A percentile compares a stretch with the other conserved stretches of the same genome.
Evolutionary conservation across 2,888 invertebrate species (phyloP).

Genomic region (Eupithecia subumbrata): DNA sequence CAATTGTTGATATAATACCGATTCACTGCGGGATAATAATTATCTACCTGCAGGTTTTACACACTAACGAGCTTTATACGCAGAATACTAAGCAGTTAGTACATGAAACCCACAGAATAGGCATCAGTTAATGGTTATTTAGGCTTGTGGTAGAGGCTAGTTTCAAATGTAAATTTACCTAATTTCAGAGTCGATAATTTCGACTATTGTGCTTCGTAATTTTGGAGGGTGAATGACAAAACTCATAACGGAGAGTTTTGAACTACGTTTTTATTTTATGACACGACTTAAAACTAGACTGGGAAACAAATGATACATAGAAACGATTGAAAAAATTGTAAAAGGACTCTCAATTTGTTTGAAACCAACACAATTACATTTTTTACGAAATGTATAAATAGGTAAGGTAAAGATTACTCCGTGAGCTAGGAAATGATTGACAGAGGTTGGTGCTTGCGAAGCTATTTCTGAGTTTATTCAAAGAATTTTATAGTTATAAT

Average conservation of each 20-base stretch:
- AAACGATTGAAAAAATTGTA: background rate
- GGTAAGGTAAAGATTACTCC: background rate
- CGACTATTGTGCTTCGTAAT: conserved; percentile 28
- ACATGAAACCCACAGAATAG: conserved; percentile 7
- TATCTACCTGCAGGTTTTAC: conserved; percentile 30
- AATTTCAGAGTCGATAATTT: conserved; percentile 37
- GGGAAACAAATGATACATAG: background rate
- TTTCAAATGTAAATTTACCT: conserved; percentile 43
- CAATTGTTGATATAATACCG: conserved; percentile 25
- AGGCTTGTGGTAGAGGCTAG: conserved; percentile 35
- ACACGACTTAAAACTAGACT: background rate
- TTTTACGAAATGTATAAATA: background rate
- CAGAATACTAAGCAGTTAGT: conserved; percentile 19
- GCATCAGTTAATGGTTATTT: conserved; percentile 24
- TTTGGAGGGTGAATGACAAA: background rate
- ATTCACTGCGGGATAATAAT: conserved; percentile 32
- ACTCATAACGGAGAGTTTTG: background rate
- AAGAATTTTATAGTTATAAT: background rate
- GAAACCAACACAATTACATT: background rate
- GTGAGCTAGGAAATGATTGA: background rate
- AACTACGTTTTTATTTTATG: background rate
- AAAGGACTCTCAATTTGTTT: background rate
- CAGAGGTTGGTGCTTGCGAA: background rate
- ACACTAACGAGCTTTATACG: conserved; percentile 38
- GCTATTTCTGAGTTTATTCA: background rate